A percentile compares a stretch with the other conserved stretches of the same genome.
Conservation (phyloP, 92 coral and sea anemone species). For the Chrysogorgia sp. region DNA sequence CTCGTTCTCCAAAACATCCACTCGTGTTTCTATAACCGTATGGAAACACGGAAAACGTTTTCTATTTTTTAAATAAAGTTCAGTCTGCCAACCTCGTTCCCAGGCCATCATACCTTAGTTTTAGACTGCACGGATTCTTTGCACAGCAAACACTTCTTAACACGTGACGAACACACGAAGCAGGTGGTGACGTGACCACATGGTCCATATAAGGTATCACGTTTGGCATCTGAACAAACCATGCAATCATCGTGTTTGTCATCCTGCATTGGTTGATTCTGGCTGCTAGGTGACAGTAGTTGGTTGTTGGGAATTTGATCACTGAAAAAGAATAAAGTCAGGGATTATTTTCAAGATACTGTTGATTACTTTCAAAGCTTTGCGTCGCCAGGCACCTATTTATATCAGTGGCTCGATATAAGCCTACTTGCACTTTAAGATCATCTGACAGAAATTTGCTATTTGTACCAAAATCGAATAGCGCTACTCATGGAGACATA, state of each 20-base stretch:
- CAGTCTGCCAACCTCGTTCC: neutral
- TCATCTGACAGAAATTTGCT: too few relatives aligned
- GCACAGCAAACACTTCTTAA: slow-evolving; percentile 94
- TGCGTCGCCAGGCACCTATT: too few relatives aligned
- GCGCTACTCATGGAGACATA: too few relatives aligned
- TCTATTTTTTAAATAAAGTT: too few relatives aligned
- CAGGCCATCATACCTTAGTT: slow-evolving; percentile 72
- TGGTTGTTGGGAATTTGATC: slow-evolving; percentile 64
- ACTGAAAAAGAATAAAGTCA: slow-evolving; percentile 30
- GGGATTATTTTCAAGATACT: neutral
- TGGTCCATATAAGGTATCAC: slow-evolving; percentile 97
- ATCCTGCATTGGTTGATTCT: slow-evolving; percentile 47
- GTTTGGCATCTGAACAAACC: slow-evolving; percentile 95
- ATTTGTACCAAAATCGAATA: too few relatives aligned
- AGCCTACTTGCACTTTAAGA: too few relatives aligned
- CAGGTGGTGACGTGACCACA: slow-evolving; percentile 98
- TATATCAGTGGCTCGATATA: too few relatives aligned
- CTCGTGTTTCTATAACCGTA: too few relatives aligned
- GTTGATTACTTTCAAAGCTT: too few relatives aligned
- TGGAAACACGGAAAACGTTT: too few relatives aligned
- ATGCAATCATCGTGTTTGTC: slow-evolving; percentile 89
- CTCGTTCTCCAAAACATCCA: too few relatives aligned
- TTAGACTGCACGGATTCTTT: slow-evolving; percentile 95
- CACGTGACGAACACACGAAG: slow-evolving; percentile 93
- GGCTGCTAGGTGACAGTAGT: slow-evolving; percentile 51